Conservation (phyloP, 2,888 invertebrate species). For the Conomelus anceps region DNA sequence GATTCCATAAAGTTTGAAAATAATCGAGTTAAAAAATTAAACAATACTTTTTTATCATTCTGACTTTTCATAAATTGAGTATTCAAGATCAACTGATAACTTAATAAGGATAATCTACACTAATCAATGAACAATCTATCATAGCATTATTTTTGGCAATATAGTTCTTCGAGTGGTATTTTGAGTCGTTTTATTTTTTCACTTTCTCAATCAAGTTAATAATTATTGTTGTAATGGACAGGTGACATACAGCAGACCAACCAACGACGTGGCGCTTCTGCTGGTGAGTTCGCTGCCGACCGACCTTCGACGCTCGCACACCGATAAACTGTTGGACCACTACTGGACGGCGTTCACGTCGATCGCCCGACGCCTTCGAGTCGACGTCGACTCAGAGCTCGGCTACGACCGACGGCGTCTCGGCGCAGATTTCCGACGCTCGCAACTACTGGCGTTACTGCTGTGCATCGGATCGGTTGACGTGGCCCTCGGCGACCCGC, state of each 20-base stretch:
- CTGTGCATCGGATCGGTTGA: constrained; percentile 76
- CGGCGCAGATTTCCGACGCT: constrained; percentile 52
- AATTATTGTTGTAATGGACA: too few species aligned
- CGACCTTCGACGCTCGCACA: constrained; percentile 58
- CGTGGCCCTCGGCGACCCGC: constrained; percentile 67
- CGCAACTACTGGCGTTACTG: constrained; percentile 66
- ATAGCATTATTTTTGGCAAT: too few species aligned
- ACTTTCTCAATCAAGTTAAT: too few species aligned
- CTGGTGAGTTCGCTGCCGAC: constrained; percentile 66
- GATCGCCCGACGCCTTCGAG: constrained; percentile 54
- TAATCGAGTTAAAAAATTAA: too few species aligned
- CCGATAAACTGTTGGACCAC: constrained; percentile 57
- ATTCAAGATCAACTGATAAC: too few species aligned
- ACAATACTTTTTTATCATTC: too few species aligned
- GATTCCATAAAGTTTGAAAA: too few species aligned
- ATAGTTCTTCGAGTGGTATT: too few species aligned
- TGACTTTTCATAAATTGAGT: too few species aligned
- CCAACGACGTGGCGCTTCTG: constrained; percentile 66
- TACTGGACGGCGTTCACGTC: constrained; percentile 60
- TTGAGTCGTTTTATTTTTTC: too few species aligned
- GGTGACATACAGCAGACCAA: constrained; percentile 53
- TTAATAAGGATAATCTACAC: too few species aligned
- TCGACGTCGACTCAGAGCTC: constrained; percentile 52
- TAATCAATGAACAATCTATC: too few species aligned
- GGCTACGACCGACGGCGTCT: constrained; percentile 50